Conservation (phyloP, 2,888 invertebrate species). For the Mesopsocus fuscifrons region DNA sequence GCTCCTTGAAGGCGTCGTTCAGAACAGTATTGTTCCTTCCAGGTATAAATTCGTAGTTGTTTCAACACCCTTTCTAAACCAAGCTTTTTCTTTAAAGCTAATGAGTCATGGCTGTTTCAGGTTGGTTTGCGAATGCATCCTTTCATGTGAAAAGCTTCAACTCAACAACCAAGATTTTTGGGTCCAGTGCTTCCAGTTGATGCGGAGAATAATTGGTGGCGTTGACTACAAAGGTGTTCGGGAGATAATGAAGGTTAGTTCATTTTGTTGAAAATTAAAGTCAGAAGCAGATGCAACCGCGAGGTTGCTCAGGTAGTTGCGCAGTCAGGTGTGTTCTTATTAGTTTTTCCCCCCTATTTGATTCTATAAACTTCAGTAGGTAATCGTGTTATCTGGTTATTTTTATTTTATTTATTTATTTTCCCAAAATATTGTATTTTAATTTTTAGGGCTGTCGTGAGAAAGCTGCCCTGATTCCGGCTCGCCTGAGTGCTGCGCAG, state of each 20-base stretch:
- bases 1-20: slow-evolving; percentile 55
- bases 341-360: neutral
- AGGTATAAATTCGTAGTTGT: no score
- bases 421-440: no score
- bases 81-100: no score
- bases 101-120: no score
- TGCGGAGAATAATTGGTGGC: slow-evolving; percentile 67
- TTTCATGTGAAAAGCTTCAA: slow-evolving; percentile 64
- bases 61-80: no score
- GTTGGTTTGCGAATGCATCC: slow-evolving; percentile 69
- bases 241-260: slow-evolving; percentile 69
- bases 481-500: slow-evolving; percentile 56
- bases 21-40: slow-evolving; percentile 50
- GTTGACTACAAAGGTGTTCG: slow-evolving; percentile 92
- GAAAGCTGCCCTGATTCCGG: slow-evolving; percentile 65
- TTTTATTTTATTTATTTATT: no score
- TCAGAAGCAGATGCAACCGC: neutral
- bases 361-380: neutral
- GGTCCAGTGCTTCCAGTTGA: slow-evolving; percentile 70
- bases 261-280: neutral
- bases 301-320: no score
- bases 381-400: neutral
- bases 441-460: slow-evolving; percentile 65
- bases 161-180: slow-evolving; percentile 72
- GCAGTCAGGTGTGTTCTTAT: no score